These are phyloP conservation scores for Poecile atricapillus DNA, from an alignment of 2,113 vertebrate species.

Conservation along the genomic window DNA sequence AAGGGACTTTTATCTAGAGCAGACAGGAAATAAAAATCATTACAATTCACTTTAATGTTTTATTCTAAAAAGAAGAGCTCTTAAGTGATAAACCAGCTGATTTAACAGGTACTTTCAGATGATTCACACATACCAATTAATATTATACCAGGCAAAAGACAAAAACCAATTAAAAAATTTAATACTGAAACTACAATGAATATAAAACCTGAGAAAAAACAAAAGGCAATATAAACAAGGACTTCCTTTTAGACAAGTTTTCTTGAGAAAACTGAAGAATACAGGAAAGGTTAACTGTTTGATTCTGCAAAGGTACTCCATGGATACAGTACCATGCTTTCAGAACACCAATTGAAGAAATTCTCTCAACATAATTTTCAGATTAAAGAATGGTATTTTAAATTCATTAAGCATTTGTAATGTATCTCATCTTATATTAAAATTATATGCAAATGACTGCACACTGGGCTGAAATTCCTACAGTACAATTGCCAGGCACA, in stretches of 20 bases:
- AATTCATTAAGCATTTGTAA: neutral
- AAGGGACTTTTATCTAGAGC: slow-evolving; percentile 88
- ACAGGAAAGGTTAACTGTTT: neutral
- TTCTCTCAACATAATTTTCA: neutral
- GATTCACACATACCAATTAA: neutral
- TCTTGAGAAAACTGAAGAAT: neutral
- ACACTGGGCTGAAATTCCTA: neutral
- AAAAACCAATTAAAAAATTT: neutral
- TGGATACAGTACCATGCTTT: accelerated
- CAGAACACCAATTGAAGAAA: neutral
- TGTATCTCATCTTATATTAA: neutral
- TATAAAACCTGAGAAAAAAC: neutral
- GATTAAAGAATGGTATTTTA: neutral
- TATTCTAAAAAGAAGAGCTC: neutral
- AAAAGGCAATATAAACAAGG: neutral
- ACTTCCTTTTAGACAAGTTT: neutral
- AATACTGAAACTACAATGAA: neutral
- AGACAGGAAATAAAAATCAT: neutral
- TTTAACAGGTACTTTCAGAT: neutral
- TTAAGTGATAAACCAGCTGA: neutral
- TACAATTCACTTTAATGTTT: neutral
- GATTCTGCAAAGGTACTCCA: neutral
- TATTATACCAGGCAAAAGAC: neutral
- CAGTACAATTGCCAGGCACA: neutral
- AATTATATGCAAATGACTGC: neutral